Evolutionary conservation across 2,797 vertebrate genomes (phyloP), one percentile per base, ranked within the genome.

Genomic region (Urocyon cinereoargenteus): DNA sequence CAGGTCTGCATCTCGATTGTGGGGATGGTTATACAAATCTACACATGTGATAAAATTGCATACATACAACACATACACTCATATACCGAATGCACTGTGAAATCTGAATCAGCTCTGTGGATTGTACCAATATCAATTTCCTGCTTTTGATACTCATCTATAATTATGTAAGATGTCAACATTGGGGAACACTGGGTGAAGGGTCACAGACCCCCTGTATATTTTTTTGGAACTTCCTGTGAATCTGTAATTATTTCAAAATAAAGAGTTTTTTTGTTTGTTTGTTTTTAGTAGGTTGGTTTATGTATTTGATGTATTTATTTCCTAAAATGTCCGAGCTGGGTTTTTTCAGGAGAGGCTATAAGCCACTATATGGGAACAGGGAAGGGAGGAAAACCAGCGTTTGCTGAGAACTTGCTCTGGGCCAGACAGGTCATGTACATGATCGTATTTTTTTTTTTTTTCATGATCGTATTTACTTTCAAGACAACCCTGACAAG

Each of bases 231-330:
- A 82, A 94, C 51, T 90, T 92, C 45, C 53, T 81, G 18, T 87
- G 59, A 92, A 68, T 78, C 45, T 81, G 61, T 87, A 87, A 75
- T 95, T 91, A 77, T 62, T 96, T 93, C 11, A 66, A 87, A 93
- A 86, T 84, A 79, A 81, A 83, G 75, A 45, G 2, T 28, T 85
- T 78, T 72, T 66, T 10, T 22, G 55, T 57, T 10, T 22, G 55
- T 57, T 49, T 91, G 84, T 78, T 68, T 7, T 14, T 73, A 68
- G 19, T 21, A 18, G 2, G 13, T 66, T 86, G 18, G 15, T 90
- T 14, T 78, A 66, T 73, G 89, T 91, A 93, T 59, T 86, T 89
- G 75, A 57, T 73, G 24, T 66, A 73, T 87, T 94, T 92, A 87
- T 85, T 90, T 86, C 72, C 26, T 81, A 83, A 66, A 77, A 86